Percentiles rank a stretch among this genome's conserved stretches.
These are phyloP conservation scores for Pimpla rufipes DNA, from an alignment of 2,888 invertebrate species.

Conservation along the genomic window DNA sequence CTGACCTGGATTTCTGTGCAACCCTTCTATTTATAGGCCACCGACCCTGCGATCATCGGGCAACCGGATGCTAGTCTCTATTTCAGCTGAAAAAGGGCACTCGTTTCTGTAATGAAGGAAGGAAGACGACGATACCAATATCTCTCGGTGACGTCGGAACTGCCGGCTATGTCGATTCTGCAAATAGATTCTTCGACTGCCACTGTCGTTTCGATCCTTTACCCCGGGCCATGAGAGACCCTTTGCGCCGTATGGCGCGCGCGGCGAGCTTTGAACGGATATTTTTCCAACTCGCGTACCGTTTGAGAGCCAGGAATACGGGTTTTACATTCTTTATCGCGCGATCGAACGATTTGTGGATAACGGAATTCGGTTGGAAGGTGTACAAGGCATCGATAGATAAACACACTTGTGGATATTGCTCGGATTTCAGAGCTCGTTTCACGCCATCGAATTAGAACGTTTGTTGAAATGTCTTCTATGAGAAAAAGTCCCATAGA, in stretches of 20 bases:
- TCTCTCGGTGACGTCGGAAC: conserved; percentile 33
- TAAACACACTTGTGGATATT: not conserved
- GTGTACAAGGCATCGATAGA: not conserved
- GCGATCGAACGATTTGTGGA: not conserved
- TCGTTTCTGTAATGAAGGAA: conserved; percentile 38
- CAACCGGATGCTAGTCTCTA: conserved; percentile 39
- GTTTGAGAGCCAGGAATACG: not conserved
- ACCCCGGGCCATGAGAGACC: not conserved
- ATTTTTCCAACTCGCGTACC: not conserved
- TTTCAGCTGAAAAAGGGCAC: conserved; percentile 43
- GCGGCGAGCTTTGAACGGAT: not conserved
- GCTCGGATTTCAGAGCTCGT: no score
- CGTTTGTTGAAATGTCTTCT: no score
- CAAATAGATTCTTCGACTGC: conserved; percentile 33
- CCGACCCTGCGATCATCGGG: conserved; percentile 40
- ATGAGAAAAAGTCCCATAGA: no score
- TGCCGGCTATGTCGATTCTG: conserved; percentile 47
- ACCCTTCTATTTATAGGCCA: conserved; percentile 36
- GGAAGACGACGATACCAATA: conserved; percentile 30
- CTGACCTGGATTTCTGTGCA: conserved; percentile 46
- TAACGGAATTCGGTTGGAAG: not conserved
- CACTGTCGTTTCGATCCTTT: not conserved
- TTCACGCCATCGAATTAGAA: no score
- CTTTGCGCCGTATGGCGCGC: not conserved
- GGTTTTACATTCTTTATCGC: not conserved